These are phyloP conservation scores for Cotesia glomerata DNA, from an alignment of 1,140 invertebrate genomes.

Conservation along the genomic window DNA sequence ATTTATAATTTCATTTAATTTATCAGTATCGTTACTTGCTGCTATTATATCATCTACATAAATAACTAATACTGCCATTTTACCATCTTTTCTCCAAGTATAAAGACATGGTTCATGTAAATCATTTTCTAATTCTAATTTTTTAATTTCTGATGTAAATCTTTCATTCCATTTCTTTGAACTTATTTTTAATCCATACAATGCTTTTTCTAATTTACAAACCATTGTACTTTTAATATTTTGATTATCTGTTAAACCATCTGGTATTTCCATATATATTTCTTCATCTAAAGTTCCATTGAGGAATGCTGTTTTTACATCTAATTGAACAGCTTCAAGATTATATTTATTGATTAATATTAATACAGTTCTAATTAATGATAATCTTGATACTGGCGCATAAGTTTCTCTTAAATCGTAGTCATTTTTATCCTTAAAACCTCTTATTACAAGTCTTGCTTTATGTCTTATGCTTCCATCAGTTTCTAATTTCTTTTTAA, in stretches of 20 bases:
- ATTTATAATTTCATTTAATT: too few relatives aligned
- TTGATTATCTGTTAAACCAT: conserved; percentile 22
- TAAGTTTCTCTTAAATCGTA: conserved; percentile 24
- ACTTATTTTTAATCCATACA: conserved; percentile 36
- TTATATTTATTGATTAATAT: conserved; percentile 30
- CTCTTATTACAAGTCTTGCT: conserved; percentile 22
- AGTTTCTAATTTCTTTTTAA: not conserved
- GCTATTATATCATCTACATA: too few relatives aligned
- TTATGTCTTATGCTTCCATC: not conserved
- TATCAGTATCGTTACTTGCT: too few relatives aligned
- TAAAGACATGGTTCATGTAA: conserved; percentile 47
- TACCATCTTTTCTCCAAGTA: too few relatives aligned
- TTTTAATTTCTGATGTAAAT: conserved; percentile 30
- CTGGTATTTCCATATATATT: conserved; percentile 57
- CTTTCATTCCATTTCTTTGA: not conserved
- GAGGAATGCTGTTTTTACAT: conserved; percentile 52
- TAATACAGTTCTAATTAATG: conserved; percentile 23
- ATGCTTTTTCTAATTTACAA: conserved; percentile 41
- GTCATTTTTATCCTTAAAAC: conserved; percentile 22
- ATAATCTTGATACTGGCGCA: conserved; percentile 25
- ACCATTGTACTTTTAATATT: conserved; percentile 22
- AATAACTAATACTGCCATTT: too few relatives aligned
- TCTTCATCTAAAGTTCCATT: conserved; percentile 50
- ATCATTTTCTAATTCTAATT: conserved; percentile 26
- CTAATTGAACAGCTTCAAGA: conserved; percentile 44